phyloP scores from a whole-genome alignment of 2,888 invertebrate genomes.

The Agrotis puta region DNA sequence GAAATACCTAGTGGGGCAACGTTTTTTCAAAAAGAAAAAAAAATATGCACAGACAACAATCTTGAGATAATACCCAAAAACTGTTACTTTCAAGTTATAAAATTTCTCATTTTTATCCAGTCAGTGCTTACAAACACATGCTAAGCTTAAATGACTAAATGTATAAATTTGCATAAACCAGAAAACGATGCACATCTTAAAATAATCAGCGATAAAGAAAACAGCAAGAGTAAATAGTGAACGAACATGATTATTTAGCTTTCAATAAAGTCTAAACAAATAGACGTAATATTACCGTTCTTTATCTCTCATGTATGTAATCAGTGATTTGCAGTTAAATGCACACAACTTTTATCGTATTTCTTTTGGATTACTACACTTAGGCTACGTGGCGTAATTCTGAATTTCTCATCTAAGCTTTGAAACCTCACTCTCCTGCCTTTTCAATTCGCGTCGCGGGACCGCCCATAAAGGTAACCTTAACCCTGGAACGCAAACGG shows the following conservation, averaged over 20 bases:
- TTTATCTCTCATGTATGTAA: slow-evolving; percentile 40
- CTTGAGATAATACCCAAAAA: no score
- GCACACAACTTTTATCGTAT: slow-evolving; percentile 17
- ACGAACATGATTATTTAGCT: slow-evolving; percentile 35
- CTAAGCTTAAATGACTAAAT: neutral
- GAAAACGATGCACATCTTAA: slow-evolving; percentile 18
- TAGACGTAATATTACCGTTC: slow-evolving; percentile 5
- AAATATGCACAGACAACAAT: no score
- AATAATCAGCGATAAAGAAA: slow-evolving; percentile 13
- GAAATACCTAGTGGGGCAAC: no score
- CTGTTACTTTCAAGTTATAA: no score
- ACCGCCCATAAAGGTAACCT: no score
- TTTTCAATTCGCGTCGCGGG: no score
- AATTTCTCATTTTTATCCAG: no score
- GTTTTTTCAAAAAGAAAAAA: no score
- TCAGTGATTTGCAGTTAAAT: slow-evolving; percentile 34
- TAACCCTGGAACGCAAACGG: no score
- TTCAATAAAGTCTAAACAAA: slow-evolving; percentile 39
- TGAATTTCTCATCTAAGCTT: no score
- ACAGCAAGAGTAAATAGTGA: slow-evolving; percentile 33
- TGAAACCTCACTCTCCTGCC: no score
- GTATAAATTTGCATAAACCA: slow-evolving; percentile 3
- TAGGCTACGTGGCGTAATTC: neutral
- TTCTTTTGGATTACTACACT: neutral
- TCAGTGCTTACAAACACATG: no score